Conservation (phyloP, 2,113 vertebrate genomes). For the Sigmodon hispidus region DNA sequence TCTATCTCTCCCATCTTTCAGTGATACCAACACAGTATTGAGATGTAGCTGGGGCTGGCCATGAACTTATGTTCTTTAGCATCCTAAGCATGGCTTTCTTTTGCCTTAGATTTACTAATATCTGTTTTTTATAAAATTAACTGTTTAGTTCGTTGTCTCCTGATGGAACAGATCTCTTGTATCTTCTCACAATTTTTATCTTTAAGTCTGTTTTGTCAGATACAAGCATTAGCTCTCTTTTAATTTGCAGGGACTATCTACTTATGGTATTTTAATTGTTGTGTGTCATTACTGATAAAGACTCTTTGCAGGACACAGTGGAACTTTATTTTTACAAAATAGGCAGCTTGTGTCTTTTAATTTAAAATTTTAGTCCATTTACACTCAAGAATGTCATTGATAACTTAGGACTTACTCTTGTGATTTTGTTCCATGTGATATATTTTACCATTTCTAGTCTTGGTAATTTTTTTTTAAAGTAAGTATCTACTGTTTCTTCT, state of each 20-base stretch:
- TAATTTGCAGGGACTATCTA: background rate
- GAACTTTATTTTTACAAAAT: background rate
- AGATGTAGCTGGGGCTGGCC: background rate
- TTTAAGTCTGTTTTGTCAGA: background rate
- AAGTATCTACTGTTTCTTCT: background rate
- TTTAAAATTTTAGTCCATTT: background rate
- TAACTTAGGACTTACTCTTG: background rate
- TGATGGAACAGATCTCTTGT: background rate
- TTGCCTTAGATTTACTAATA: background rate
- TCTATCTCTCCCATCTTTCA: background rate
- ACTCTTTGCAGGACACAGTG: background rate
- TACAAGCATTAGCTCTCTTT: background rate
- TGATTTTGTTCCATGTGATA: background rate
- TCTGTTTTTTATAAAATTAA: background rate
- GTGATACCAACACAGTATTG: too few species aligned
- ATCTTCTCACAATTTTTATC: background rate
- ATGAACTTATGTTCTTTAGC: background rate
- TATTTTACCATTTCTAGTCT: background rate
- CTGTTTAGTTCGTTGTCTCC: background rate
- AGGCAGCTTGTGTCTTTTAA: background rate
- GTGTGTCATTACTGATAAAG: background rate
- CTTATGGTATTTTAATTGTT: background rate
- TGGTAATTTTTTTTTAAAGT: background rate
- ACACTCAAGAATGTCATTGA: background rate
- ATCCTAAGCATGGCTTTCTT: background rate